Evolutionary conservation across 2,888 invertebrate species (phyloP), one percentile per base, ranked within the genome.

Genomic region (Drosophila cognata): DNA sequence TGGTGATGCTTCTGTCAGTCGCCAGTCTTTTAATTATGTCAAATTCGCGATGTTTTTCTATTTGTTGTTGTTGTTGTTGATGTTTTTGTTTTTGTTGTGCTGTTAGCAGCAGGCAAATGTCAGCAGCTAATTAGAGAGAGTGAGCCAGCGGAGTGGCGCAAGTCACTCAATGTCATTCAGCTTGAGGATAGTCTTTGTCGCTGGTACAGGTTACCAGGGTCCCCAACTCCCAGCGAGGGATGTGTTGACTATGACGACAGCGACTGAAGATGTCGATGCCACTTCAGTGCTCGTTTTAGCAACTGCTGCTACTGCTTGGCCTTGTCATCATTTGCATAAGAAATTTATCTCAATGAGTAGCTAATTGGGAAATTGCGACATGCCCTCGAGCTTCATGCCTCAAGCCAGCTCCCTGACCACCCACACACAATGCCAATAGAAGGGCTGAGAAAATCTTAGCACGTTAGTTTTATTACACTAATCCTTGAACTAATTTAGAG

Each of bases 241-340:
- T 65, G 43, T 50, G 67, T 48, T 52, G 71, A 65, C 66, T 65
- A 66, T 63, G 75, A 61, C 57, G 58, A 74, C 51, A 64, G 46
- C 55, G 61, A 58, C 53, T 48, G 58, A 62, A 64, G 71, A 71
- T 60, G 88, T 89, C 90, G 90, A 89, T 90, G 85, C 74, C 79
- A 75, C 90, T 79, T 74, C 85, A 88, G 76, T 69, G 89, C 60
- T 58, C 65, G 66, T 53, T 58, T 64, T 46, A 50, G 55, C 55
- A 35, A 55, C 35, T 35, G 55, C 46, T 51, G 65, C 71, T 74
- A 50, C 61, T 64, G 67, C 71, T 74, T 89, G 86, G 91, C 91
- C 91, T 91, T 86, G 86, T 82, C 91, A 85, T 91, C 86, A 91
- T 87, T 87, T 87, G 91, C 87, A 91, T 91, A 91, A 87, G 87